Percentiles rank a stretch among this genome's conserved stretches.
Evolutionary conservation across 2,797 vertebrate genomes (phyloP).

Genomic region (Argyrosomus regius): DNA sequence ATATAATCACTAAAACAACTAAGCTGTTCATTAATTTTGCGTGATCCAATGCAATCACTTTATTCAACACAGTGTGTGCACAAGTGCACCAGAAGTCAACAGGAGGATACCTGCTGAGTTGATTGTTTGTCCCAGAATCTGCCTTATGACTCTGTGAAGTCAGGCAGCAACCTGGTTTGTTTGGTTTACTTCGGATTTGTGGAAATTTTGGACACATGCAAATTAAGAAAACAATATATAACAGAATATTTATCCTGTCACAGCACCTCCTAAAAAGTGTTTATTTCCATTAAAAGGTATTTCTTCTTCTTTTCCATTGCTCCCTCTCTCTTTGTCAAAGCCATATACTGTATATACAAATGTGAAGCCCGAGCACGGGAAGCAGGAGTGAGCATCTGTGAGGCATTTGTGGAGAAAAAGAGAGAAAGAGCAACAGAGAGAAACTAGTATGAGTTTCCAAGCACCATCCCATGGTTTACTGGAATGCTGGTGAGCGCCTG

Average conservation of each 20-base stretch:
- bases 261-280: constrained; percentile 58
- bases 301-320: constrained; percentile 40
- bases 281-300: constrained; percentile 65
- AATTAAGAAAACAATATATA: constrained; percentile 31
- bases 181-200: constrained; percentile 13
- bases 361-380: constrained; percentile 42
- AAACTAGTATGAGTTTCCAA: constrained; percentile 79
- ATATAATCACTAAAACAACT: background rate
- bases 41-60: background rate
- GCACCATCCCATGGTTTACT: constrained; percentile 80
- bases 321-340: constrained; percentile 39
- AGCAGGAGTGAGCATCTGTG: constrained; percentile 80
- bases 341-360: constrained; percentile 36
- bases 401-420: constrained; percentile 80
- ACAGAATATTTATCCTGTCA: constrained; percentile 59
- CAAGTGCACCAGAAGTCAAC: background rate
- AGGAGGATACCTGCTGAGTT: constrained; percentile 26
- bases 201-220: constrained; percentile 33
- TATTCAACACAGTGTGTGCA: background rate
- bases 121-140: constrained; percentile 19
- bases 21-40: constrained; percentile 17
- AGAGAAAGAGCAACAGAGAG: constrained; percentile 68
- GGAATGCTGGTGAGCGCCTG: constrained; percentile 81
- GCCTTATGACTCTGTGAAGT: constrained; percentile 26
- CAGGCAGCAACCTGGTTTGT: constrained; percentile 28